These are phyloP conservation scores for Dipodomys spectabilis DNA, from an alignment of 2,113 vertebrate genomes.

Conservation along the genomic window DNA sequence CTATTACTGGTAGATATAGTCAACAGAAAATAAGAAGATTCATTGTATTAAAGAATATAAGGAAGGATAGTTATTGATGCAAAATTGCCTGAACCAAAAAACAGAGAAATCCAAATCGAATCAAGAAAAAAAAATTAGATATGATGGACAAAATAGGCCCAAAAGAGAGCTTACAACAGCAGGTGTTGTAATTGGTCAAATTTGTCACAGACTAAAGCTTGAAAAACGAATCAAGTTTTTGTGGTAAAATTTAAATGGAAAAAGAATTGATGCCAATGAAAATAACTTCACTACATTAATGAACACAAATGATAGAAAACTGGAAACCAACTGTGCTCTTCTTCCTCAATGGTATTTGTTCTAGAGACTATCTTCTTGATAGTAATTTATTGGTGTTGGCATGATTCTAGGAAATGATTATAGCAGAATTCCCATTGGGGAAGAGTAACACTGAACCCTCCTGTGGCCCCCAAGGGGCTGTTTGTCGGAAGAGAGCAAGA, in stretches of 20 bases:
- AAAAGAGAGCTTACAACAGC: not conserved
- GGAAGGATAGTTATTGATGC: not conserved
- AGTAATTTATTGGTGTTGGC: not conserved
- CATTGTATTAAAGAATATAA: not conserved
- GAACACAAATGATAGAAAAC: conserved; percentile 10
- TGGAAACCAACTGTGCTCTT: not conserved
- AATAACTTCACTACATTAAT: not conserved
- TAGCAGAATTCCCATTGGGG: not conserved
- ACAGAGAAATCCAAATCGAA: not conserved
- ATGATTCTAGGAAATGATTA: not conserved
- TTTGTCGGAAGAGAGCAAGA: not conserved
- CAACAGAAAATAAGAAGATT: conserved; percentile 34
- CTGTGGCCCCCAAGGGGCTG: not conserved
- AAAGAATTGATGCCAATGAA: conserved; percentile 22
- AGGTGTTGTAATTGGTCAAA: not conserved
- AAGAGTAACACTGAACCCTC: not conserved
- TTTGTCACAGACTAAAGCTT: conserved; percentile 3
- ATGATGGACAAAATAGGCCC: not conserved
- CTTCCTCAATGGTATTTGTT: not conserved
- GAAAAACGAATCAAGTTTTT: conserved; percentile 16
- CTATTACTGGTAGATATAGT: conserved; percentile 29
- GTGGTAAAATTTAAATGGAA: conserved; percentile 38
- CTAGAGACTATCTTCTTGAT: conserved; percentile 28
- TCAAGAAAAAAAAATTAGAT: not conserved
- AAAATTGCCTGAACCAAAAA: not conserved